A percentile compares a stretch with the other conserved stretches of the same genome.
Evolutionary conservation across 92 coral and sea anemone genomes (phyloP).

Genomic region (Isaurus tuberculatus): DNA sequence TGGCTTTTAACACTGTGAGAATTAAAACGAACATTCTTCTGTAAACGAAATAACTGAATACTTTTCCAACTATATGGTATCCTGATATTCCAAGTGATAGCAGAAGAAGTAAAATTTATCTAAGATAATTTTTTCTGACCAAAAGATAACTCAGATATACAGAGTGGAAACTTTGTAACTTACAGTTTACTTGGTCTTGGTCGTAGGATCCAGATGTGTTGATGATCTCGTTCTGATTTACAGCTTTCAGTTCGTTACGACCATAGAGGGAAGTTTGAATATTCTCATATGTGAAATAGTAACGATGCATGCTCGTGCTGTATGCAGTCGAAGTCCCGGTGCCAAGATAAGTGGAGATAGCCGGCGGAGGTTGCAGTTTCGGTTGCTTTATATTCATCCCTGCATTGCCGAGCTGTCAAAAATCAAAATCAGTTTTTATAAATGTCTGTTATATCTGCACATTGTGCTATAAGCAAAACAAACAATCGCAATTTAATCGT

Average conservation of each 20-base stretch:
- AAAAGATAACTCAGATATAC: not conserved
- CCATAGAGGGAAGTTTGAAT: slow-evolving; percentile 19
- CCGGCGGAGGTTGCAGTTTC: not conserved
- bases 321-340: not conserved
- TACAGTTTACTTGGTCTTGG: slow-evolving; percentile 25
- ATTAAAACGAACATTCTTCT: too few species aligned
- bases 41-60: too few species aligned
- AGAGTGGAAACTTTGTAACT: not conserved
- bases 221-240: not conserved
- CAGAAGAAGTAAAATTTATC: not conserved
- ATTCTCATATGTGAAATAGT: slow-evolving; percentile 5
- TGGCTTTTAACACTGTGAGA: too few species aligned
- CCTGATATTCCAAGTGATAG: not conserved
- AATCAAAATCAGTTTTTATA: not conserved
- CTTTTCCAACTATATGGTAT: too few species aligned
- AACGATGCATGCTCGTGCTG: slow-evolving; percentile 2
- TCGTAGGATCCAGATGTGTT: not conserved
- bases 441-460: not conserved
- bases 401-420: slow-evolving; percentile 11
- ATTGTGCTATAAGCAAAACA: not conserved
- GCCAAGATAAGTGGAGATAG: not conserved
- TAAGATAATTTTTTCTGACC: not conserved
- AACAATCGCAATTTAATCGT: not conserved
- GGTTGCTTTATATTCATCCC: slow-evolving; percentile 27
- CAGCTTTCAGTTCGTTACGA: slow-evolving; percentile 15